phyloP scores from a whole-genome alignment of 2,113 vertebrate species.

The Colossoma macropomum region DNA sequence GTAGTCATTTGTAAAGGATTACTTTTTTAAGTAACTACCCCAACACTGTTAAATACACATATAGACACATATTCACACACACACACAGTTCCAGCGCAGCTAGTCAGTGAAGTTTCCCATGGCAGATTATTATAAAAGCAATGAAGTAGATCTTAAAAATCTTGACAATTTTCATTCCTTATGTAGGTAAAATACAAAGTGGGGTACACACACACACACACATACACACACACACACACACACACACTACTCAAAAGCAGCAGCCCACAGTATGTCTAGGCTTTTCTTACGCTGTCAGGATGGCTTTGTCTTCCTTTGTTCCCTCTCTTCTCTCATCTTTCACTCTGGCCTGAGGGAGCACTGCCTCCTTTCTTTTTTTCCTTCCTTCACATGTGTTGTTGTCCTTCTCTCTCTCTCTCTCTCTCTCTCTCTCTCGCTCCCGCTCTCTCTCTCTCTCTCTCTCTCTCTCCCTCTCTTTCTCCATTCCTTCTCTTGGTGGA shows the following conservation, averaged over 20 bases:
- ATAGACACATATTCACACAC: no score
- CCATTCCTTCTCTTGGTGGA: constrained; percentile 50
- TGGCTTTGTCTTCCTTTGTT: constrained; percentile 36
- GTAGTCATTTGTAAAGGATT: no score
- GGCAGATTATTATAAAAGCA: no score
- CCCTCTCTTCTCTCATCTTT: constrained; percentile 25
- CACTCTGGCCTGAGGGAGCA: constrained; percentile 20
- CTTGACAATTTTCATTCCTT: neutral
- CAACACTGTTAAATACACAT: no score
- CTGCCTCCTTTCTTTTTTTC: neutral
- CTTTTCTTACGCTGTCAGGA: neutral
- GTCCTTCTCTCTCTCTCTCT: constrained; percentile 9
- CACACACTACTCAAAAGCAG: neutral
- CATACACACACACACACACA: neutral
- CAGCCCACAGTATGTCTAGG: neutral
- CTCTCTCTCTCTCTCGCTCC: constrained; percentile 12
- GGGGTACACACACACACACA: neutral
- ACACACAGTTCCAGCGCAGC: no score
- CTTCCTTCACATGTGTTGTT: neutral
- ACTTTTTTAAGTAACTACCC: no score
- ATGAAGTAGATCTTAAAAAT: neutral
- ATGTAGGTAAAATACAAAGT: neutral
- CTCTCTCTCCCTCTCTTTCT: constrained; percentile 2
- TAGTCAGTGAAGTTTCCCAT: no score
- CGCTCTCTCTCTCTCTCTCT: constrained; percentile 12